phyloP scores from a whole-genome alignment of 2,888 invertebrate species.

The Aphelenchoides bicaudatus region DNA sequence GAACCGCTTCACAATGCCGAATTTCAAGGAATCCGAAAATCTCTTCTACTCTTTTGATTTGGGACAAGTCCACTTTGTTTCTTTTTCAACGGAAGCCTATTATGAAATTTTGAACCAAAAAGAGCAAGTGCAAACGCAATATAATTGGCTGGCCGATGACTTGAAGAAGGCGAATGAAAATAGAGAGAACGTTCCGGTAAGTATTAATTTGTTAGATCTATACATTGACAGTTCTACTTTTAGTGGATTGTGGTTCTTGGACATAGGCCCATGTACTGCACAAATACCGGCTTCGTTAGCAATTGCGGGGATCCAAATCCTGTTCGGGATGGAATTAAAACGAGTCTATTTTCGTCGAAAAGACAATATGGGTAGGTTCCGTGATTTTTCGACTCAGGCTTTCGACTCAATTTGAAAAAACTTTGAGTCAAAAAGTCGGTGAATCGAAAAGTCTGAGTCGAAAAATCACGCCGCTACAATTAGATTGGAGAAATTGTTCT shows the following conservation, averaged over 20 bases:
- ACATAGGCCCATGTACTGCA: conserved; percentile 74
- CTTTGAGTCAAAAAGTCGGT: too few species aligned
- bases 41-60: conserved; percentile 73
- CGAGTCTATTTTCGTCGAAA: too few species aligned
- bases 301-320: too few species aligned
- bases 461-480: conserved; percentile 51
- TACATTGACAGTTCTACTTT: too few species aligned
- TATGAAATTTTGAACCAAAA: conserved; percentile 78
- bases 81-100: conserved; percentile 88
- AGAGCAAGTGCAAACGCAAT: conserved; percentile 66
- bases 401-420: too few species aligned
- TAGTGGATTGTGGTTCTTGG: conserved; percentile 82
- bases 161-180: conserved; percentile 36
- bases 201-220: too few species aligned
- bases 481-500: conserved; percentile 79
- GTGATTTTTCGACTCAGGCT: too few species aligned
- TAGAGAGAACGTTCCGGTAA: conserved; percentile 64
- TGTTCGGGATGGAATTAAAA: too few species aligned
- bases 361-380: too few species aligned
- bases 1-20: conserved; percentile 82
- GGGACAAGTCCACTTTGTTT: conserved; percentile 83
- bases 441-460: too few species aligned
- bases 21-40: too few species aligned
- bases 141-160: conserved; percentile 52
- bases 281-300: too few species aligned